Evolutionary conservation across 2,113 vertebrate species (phyloP), one percentile per base, ranked within the genome.

Genomic region (Merops nubicus): DNA sequence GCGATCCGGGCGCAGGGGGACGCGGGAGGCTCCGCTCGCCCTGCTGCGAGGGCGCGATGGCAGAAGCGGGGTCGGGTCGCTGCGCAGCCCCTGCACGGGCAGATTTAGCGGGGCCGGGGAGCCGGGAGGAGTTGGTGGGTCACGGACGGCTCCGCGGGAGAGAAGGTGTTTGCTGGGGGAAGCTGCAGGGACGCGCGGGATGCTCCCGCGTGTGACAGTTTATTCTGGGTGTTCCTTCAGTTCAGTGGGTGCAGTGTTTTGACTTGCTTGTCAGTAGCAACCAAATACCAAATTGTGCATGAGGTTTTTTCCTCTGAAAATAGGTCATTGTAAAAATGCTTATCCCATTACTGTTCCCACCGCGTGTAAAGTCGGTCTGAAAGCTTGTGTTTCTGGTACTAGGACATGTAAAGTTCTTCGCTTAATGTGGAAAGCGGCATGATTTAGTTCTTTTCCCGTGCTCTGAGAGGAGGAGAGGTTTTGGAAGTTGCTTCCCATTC

Each of bases 301-400:
- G 8, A 25, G 53, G 11, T 43, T 23, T 34, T 62, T 28, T 7
- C 18, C 12, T 54, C 31, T 29, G 33, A 67, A 67, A 89, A 29
- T 6, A 18, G 8, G 5, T 72, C 0, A 2, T 51, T 45, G 31
- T 0, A 2, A 54, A 79, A 60, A 18, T 0, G 15, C 23, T 43
- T 21, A 4, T 31, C 70, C 50, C 34, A 1, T 29, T 60, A 18
- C 28, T 19, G n/a, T 25, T 59, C 29, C 11, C 10, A 18, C 75
- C 8, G 8, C 19, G 0, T 7, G 22, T 31, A 26, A 38, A 64
- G 45, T 34, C 6, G 1, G 6, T 65, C 65, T 64, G 70, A 54
- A 12, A 6, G 1, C n/a, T 0, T 20, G 15, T 15, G 14, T 65
- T 54, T 6, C 26, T 33, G 42, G 4, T 31, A 2, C 1, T 31